phyloP scores from a whole-genome alignment of 2,113 vertebrate genomes.

The Speoplatyrhinus poulsoni region DNA sequence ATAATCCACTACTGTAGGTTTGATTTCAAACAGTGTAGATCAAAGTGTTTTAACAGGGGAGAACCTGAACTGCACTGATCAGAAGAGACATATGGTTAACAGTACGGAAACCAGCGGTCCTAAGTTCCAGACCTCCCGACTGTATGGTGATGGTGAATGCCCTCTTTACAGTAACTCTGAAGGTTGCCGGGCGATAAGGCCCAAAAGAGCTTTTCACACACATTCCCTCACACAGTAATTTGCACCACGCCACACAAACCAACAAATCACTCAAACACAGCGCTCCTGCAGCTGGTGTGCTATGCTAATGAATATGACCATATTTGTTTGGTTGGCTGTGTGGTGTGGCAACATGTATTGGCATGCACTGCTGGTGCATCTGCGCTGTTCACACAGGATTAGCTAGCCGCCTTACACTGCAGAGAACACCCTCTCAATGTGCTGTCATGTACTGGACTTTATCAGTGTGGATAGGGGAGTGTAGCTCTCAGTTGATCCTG shows the following conservation, averaged over 20 bases:
- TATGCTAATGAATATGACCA: conserved; percentile 43
- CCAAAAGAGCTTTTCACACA: conserved; percentile 64
- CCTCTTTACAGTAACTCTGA: conserved; percentile 28
- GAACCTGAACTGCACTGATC: conserved; percentile 3
- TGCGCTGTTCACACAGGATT: not conserved
- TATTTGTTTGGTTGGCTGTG: conserved; percentile 53
- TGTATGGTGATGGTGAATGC: conserved; percentile 47
- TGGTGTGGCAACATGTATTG: conserved; percentile 2
- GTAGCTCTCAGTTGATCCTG: not conserved
- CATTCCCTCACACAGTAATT: conserved; percentile 44
- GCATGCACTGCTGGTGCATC: not conserved
- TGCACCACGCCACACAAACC: conserved; percentile 46
- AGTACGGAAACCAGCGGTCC: not conserved
- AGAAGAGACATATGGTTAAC: conserved; percentile 1
- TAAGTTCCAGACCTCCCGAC: conserved; percentile 6
- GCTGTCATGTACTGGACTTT: conserved; percentile 2
- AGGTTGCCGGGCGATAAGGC: conserved; percentile 35
- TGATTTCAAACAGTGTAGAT: too few species aligned
- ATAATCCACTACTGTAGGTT: too few species aligned
- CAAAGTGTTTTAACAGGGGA: too few species aligned
- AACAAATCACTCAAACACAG: conserved; percentile 63
- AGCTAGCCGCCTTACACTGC: not conserved
- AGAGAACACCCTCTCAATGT: conserved; percentile 5
- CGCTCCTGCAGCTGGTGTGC: conserved; percentile 57
- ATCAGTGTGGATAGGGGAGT: not conserved